Percentiles rank a stretch among this genome's conserved stretches.
phyloP scores from a whole-genome alignment of 1,140 invertebrate genomes.

The Lordiphosa collinella region DNA sequence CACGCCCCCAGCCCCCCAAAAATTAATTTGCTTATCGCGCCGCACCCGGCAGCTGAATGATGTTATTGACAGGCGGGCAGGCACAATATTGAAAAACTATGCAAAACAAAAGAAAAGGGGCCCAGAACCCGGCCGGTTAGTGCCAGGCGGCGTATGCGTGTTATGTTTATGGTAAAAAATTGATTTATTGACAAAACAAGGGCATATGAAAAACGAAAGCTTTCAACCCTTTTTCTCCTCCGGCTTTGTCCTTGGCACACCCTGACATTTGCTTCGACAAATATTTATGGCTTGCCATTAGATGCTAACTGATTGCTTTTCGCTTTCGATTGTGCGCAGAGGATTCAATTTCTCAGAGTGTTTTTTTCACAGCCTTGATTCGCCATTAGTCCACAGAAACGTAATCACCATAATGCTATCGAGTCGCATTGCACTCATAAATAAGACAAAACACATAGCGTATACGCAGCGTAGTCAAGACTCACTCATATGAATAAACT shows the following conservation, averaged over 20 bases:
- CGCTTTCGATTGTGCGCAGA: constrained; percentile 53
- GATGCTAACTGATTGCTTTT: constrained; percentile 71
- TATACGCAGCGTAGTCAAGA: constrained; percentile 56
- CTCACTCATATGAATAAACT: constrained; percentile 71
- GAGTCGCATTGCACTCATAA: constrained; percentile 63
- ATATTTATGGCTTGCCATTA: constrained; percentile 75
- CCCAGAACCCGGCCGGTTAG: background rate
- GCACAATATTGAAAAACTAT: constrained; percentile 56
- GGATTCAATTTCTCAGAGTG: constrained; percentile 57
- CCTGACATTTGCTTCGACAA: constrained; percentile 37
- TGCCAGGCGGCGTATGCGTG: constrained; percentile 66
- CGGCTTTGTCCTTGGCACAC: constrained; percentile 24
- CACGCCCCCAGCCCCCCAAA: constrained; percentile 38
- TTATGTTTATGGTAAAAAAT: constrained; percentile 72
- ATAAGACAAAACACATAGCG: constrained; percentile 72
- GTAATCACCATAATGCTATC: constrained; percentile 72
- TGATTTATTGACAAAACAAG: constrained; percentile 77
- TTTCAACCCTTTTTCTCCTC: constrained; percentile 32
- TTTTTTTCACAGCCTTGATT: constrained; percentile 53
- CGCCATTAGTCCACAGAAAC: constrained; percentile 65
- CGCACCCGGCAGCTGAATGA: constrained; percentile 62
- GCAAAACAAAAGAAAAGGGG: constrained; percentile 28
- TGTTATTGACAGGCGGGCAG: constrained; percentile 65
- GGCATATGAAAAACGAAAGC: constrained; percentile 53
- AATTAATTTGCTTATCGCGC: constrained; percentile 77